Evolutionary conservation across 2,797 vertebrate species (phyloP), one percentile per base, ranked within the genome.

Genomic region (Dallia pectoralis): DNA sequence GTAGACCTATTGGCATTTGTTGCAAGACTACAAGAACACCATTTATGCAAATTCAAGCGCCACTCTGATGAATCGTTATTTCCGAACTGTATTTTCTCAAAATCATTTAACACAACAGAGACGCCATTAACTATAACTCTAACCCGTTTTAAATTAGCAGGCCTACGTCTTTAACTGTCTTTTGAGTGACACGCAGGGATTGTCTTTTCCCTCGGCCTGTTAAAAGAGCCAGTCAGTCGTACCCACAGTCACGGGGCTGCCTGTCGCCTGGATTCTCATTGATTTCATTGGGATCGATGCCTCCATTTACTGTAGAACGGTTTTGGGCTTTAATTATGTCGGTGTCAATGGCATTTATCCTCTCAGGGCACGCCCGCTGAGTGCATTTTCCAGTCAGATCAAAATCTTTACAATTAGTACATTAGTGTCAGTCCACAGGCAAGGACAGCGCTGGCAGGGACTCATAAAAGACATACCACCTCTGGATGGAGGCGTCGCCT

Each of bases 221-320:
- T 49, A 32, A 30, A 51, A 69, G 47, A 48, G 11, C 40, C 47
- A 19, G 61, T 30, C 33, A 18, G 61, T 36, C 33, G 4, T 40
- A 32, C 64, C 36, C 64, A 66, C 64, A 73, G 63, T 30, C 66
- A 33, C 16, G 33, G 64, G 64, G 32, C 6, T 12, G 32, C 15
- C 71, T 27, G 53, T 11, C 25, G 22, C 91, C 88, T 91, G 91
- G 90, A 84, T 88, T 88, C 80, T 81, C 90, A 95, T 95, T 86
- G 94, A 95, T 94, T 93, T 86, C 82, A 0, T 87, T 76, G 80
- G 81, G 90, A 93, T 95, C 94, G 94, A 90, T 95, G 91, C 87
- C 86, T 89, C 90, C 93, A 95, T 95, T 94, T 93, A 94, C 94
- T 95, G 92, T 84, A 81, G 83, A 83, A 84, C 73, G 91, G 92